phyloP scores from a whole-genome alignment of 2,888 invertebrate genomes.

The Leptinotarsa tumamoca region DNA sequence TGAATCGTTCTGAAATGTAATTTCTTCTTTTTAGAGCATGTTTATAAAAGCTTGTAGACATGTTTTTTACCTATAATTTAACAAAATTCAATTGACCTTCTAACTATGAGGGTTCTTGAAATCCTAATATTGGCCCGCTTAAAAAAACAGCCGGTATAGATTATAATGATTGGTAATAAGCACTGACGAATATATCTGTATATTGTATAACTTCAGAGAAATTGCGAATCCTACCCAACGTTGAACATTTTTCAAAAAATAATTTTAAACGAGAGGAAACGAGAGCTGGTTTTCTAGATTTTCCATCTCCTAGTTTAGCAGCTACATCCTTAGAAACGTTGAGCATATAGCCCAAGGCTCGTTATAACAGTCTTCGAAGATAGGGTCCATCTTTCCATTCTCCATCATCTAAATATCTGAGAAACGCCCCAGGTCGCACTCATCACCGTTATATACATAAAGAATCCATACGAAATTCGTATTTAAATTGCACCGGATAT shows the following conservation, averaged over 20 bases:
- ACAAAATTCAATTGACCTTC: too few species aligned
- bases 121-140: too few species aligned
- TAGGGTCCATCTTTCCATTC: constrained; percentile 37
- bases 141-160: too few species aligned
- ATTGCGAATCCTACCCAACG: too few species aligned
- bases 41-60: too few species aligned
- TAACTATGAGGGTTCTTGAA: too few species aligned
- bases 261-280: neutral
- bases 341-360: constrained; percentile 40
- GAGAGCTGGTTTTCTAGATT: neutral
- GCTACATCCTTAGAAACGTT: constrained; percentile 35
- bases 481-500: constrained; percentile 45
- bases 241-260: neutral
- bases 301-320: constrained; percentile 33
- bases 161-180: too few species aligned
- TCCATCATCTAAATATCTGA: constrained; percentile 39
- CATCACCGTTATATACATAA: constrained; percentile 23
- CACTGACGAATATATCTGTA: too few species aligned
- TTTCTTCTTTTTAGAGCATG: too few species aligned
- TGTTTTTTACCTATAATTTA: too few species aligned
- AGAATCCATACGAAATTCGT: constrained; percentile 41
- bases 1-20: too few species aligned
- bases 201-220: too few species aligned
- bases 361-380: constrained; percentile 40
- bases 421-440: constrained; percentile 27